Evolutionary conservation across 1,140 invertebrate genomes (phyloP), one percentile per base, ranked within the genome.

Genomic region (Nautilus pompilius): DNA sequence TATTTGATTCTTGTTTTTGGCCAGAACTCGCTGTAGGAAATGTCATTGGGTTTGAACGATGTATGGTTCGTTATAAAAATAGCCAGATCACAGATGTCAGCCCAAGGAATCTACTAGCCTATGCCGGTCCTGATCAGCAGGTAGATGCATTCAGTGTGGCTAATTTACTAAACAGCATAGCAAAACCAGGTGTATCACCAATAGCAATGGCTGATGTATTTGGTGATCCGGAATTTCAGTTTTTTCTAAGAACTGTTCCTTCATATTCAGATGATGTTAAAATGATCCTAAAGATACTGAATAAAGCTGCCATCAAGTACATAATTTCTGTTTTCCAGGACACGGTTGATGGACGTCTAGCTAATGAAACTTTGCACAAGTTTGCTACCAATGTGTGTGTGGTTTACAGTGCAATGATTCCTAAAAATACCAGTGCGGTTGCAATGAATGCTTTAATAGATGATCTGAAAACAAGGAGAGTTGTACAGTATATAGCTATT

Each of bases 1-100:
- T 67, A 3, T 69, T 77, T 48, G 77, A 79, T 58, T 70, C 65
- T 17, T 76, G 77, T 60, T 62, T 36, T 17, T 5, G n/a, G 3
- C 5, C 29, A 3, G 10, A 32, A 13, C 26, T 29, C 5, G n/a
- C 28, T 2, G 28, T 8, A 8, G n/a, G n/a, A 8, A 8, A 36
- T 3, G 0, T 56, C 3, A 3, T 29, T 8, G 15, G 34, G 6
- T 36, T 41, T 29, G 34, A 46, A 13, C 24, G n/a, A 3, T 32
- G 2, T 4, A n/a, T 15, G 28, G 46, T 33, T 13, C 20, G 3
- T 20, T 55, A 53, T 15, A 34, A 20, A 8, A n/a, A 30, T 34
- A 22, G 28, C 28, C 0, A 53, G 6, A 6, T n/a, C 8, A 10
- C 0, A 4, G 33, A 24, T 41, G 60, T 72, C 3, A 64, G 69